phyloP scores from a whole-genome alignment of 2,888 invertebrate species.

The Lycaena phlaeas region DNA sequence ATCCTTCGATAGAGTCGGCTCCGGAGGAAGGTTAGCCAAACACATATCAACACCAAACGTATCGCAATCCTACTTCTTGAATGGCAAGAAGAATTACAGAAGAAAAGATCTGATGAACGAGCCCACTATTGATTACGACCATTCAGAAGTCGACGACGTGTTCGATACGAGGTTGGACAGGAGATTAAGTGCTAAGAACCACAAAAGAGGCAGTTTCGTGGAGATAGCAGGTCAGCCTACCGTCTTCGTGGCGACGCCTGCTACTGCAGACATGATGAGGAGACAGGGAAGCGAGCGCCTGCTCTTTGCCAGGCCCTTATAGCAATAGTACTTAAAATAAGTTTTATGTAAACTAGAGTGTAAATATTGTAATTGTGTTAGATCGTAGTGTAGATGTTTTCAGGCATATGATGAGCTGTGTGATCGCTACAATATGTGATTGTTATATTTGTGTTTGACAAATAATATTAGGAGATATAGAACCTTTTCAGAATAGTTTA shows the following conservation, averaged over 20 bases:
- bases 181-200: constrained; percentile 34
- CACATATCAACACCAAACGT: constrained; percentile 57
- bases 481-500: too few relatives aligned
- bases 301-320: constrained; percentile 51
- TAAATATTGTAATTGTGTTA: too few relatives aligned
- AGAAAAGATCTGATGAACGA: constrained; percentile 56
- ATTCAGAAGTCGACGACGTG: constrained; percentile 61
- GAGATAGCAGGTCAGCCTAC: constrained; percentile 52
- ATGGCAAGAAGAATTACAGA: constrained; percentile 40
- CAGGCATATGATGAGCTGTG: too few relatives aligned
- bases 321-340: constrained; percentile 9
- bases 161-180: constrained; percentile 54
- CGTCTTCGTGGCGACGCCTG: constrained; percentile 57
- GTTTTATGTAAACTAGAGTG: not conserved
- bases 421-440: too few relatives aligned
- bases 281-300: constrained; percentile 58
- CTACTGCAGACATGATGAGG: constrained; percentile 58
- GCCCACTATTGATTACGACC: constrained; percentile 63
- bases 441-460: too few relatives aligned
- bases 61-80: constrained; percentile 47
- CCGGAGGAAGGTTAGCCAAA: constrained; percentile 36
- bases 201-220: constrained; percentile 45
- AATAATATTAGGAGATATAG: too few relatives aligned
- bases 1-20: constrained; percentile 40
- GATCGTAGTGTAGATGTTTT: too few relatives aligned